These are phyloP conservation scores for Baronia brevicornis DNA, from an alignment of 2,888 invertebrate genomes.

Conservation along the genomic window DNA sequence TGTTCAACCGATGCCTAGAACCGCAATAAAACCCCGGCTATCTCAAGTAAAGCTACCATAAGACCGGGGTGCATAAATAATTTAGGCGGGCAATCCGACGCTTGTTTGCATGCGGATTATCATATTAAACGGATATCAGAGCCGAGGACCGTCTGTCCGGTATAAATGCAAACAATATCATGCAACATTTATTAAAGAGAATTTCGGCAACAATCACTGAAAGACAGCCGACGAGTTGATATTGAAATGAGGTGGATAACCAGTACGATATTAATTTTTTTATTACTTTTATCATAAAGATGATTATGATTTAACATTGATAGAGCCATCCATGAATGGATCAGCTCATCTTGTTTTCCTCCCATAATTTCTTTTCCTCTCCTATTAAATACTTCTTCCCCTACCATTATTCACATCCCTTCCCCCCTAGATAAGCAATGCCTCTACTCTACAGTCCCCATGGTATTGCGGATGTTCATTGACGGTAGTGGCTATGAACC, in stretches of 20 bases:
- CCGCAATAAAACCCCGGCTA: slow-evolving; percentile 57
- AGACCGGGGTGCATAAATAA: slow-evolving; percentile 71
- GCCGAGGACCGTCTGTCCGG: slow-evolving; percentile 45
- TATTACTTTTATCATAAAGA: no score
- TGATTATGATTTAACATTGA: no score
- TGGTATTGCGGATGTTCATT: no score
- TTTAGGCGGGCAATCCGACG: slow-evolving; percentile 67
- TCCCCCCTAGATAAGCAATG: no score
- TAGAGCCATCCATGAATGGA: no score
- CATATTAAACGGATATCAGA: slow-evolving; percentile 74
- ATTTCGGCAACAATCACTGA: slow-evolving; percentile 29
- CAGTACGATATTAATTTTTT: no score
- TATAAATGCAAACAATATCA: slow-evolving; percentile 68
- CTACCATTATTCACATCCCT: no score
- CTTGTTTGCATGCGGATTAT: slow-evolving; percentile 73
- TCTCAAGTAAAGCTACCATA: slow-evolving; percentile 58
- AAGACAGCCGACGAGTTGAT: slow-evolving; percentile 24
- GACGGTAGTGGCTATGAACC: no score
- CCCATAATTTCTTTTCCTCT: no score
- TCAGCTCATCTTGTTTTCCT: no score
- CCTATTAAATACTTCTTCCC: no score
- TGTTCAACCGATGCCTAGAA: slow-evolving; percentile 40
- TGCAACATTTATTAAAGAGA: slow-evolving; percentile 63
- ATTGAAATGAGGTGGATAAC: slow-evolving; percentile 11
- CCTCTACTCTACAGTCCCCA: no score